Evolutionary conservation across 2,113 vertebrate species (phyloP), one percentile per base, ranked within the genome.

Genomic region (Seriola aureovittata): DNA sequence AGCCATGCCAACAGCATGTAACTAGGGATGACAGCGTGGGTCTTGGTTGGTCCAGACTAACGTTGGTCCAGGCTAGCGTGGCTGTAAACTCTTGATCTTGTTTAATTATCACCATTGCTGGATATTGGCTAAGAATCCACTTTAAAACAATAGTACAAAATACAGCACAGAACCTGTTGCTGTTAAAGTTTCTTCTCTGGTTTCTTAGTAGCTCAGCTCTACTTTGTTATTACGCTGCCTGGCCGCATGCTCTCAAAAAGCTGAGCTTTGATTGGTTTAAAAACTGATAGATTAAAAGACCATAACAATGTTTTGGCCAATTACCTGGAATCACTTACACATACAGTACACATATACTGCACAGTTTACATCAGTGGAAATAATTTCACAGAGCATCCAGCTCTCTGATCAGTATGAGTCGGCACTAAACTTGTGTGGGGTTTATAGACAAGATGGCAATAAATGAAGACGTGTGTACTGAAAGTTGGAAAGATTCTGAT

Each of bases 381-480:
- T 11, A 34, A 17, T 32, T 78, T 34, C 11, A 63, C 4, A 23
- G 11, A 25, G 14, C 40, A 59, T 21, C 54, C 50, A 57, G 23
- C 2, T 64, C 44, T 76, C 84, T 73, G 65, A 80, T 82, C 16
- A 11, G 42, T n/a, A 42, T 62, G 42, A 78, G 75, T 29, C 36
- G 46, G 75, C 3, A 38, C 9, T 40, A 71, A 17, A 23, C 55
- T 59, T 29, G 0, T 54, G 68, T 80, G 23, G 80, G 68, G 40
- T 83, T 89, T 74, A 59, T 52, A 69, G 44, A 71, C 40, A 85
- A 81, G 9, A 91, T 91, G 79, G 82, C 44, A 72, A 89, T 74
- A 78, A 73, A 91, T 82, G 50, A 85, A 79, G 72, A 88, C 70
- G 78, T 77, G 55, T 55, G 34, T 16, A 48, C 42, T 79, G 78